Base-by-base conservation (phyloP, 1,140 invertebrate genomes). In the Acyrthosiphon pisum region DNA sequence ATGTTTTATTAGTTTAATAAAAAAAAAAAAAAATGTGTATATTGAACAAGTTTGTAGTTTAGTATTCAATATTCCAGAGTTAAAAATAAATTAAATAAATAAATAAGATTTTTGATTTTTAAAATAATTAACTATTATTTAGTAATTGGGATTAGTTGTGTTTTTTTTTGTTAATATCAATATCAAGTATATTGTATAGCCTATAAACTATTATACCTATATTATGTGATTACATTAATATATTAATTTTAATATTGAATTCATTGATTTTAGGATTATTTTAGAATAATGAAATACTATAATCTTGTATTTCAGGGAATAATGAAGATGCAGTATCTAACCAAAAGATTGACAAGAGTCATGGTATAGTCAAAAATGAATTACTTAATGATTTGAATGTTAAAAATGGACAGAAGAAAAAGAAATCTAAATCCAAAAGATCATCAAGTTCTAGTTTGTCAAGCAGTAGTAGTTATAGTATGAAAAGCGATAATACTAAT, bases 21-120 rank as follows among this genome's bases (percentile, higher is more conserved):
- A 88, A 88, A 41, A 50, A 50, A 88, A 88, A 41, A 41, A 48
- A 88, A 87, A 35, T 76, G 44, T 53, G n/a, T 92, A 18, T 92
- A 81, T 41, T 50, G 11, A 91, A 41, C 91, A 92, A 92, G 76
- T 92, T 92, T 92, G 76, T 92, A 81, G 90, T 37, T 50, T 92
- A 91, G 46, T 26, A 23, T 92, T 84, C 22, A 81, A 53, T 91
- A 83, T 48, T 37, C 4, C n/a, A 53, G 46, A 81, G 6, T 91
- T 91, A 91, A 76, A 44, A 91, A 68, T 81, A 81, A 3, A 23
- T 56, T 41, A 30, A 50, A 53, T 89, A n/a, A 76, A 35, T 76
- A 76, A 68, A 68, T 68, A 68, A 68, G 30, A 76, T n/a, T 53
- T 53, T 53, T 53, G 18, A 0, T 18, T 50, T 60, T 30, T 30